Base-by-base conservation (phyloP, 2,888 invertebrate species). In the Heliconius aoede region DNA sequence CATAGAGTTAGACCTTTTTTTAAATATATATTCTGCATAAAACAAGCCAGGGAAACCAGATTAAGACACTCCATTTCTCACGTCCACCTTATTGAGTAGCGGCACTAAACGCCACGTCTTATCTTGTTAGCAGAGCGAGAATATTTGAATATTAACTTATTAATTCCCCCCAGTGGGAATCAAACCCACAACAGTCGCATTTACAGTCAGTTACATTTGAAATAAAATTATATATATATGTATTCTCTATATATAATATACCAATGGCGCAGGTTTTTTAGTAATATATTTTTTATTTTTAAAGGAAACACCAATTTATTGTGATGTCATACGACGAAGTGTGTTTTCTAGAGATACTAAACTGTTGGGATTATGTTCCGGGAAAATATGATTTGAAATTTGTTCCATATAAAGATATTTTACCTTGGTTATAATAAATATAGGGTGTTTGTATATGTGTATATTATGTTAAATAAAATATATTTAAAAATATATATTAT, bases 241-340 rank as follows among this genome's bases (percentile, higher is more conserved):
- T n/a, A n/a, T n/a, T n/a, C n/a, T n/a, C n/a, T n/a, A n/a, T n/a
- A n/a, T n/a, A n/a, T 58, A 13, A 58, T 58, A 58, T 58, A n/a
- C 4, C 24, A n/a, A 58, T 58, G 58, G 24, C 58, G 1, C 11
- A 24, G 24, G 58, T 24, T 58, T n/a, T 58, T 58, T 58, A 24
- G 21, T 11, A 62, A 0, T n/a, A n/a, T n/a, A n/a, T 21, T 65
- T 65, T 24, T 36, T 65, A 65, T 65, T 65, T 65, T 65, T 65
- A 65, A 65, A 65, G 65, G 65, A 65, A 36, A 24, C 15, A 24
- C 36, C 65, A 65, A 65, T 65, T 24, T 65, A 65, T 65, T 65
- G 24, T 36, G 36, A 65, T 40, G 24, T 36, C 24, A 36, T 15
- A 65, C 15, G 65, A 65, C 36, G 7, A 32, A 32, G 62, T 62